Percentiles rank a stretch among this genome's conserved stretches.
Conservation (phyloP, 2,113 vertebrate genomes). For the Spheniscus mendiculus region DNA sequence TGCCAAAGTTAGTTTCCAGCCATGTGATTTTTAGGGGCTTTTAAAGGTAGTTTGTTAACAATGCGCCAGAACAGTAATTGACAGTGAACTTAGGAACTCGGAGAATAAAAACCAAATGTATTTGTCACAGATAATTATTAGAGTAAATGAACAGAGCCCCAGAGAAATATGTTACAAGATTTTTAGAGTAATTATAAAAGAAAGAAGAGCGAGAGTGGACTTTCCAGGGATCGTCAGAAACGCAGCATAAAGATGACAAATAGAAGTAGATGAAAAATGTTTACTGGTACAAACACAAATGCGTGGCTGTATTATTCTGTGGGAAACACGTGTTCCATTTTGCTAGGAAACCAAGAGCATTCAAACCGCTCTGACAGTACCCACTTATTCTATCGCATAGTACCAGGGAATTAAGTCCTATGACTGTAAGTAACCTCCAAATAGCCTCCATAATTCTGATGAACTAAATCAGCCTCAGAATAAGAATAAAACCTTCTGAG, state of each 20-base stretch:
- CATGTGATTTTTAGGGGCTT: background rate
- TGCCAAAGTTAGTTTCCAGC: background rate
- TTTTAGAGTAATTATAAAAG: background rate
- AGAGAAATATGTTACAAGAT: background rate
- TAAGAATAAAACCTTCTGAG: background rate
- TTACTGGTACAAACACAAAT: background rate
- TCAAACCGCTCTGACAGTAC: background rate
- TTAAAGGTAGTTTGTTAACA: background rate
- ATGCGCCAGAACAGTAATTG: background rate
- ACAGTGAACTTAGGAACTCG: background rate
- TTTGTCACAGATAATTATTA: background rate
- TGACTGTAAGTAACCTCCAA: background rate
- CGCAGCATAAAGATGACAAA: background rate
- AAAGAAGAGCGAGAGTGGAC: background rate
- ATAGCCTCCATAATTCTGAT: background rate
- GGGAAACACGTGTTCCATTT: slow-evolving; percentile 18
- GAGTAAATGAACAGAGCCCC: background rate
- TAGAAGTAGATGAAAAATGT: background rate
- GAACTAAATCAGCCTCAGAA: background rate
- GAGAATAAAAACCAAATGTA: background rate
- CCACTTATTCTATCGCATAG: background rate
- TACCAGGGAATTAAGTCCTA: background rate
- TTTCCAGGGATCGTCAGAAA: background rate
- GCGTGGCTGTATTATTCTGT: background rate
- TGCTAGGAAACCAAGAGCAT: slow-evolving; percentile 6